Evolutionary conservation across 2,797 vertebrate genomes (phyloP).

Genomic region (Gymnothorax javanicus): DNA sequence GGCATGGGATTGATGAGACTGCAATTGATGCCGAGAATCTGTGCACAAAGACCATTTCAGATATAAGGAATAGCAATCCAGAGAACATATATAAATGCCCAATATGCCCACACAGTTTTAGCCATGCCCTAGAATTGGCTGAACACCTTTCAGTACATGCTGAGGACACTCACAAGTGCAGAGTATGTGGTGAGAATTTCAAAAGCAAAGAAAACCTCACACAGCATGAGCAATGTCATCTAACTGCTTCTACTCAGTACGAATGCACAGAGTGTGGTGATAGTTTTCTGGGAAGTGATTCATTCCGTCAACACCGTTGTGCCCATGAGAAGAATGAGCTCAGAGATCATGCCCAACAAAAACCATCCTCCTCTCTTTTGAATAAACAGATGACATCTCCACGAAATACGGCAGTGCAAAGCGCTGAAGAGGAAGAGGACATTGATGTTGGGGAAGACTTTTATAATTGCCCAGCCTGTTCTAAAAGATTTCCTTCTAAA

Average conservation of each 20-base stretch:
- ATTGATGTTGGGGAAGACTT: conserved; percentile 75
- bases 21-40: conserved; percentile 19
- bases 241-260: conserved; percentile 59
- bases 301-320: conserved; percentile 69
- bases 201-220: conserved; percentile 53
- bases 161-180: conserved; percentile 53
- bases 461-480: conserved; percentile 64
- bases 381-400: background rate
- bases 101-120: conserved; percentile 66
- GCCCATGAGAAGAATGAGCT: conserved; percentile 33
- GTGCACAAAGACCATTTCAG: background rate
- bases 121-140: conserved; percentile 59
- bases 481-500: conserved; percentile 68
- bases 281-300: conserved; percentile 61
- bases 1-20: conserved; percentile 51
- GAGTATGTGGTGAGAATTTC: conserved; percentile 60
- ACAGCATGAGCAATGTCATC: conserved; percentile 58
- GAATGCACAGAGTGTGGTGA: conserved; percentile 70
- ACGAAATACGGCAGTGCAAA: conserved; percentile 13
- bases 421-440: conserved; percentile 63
- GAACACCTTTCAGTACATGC: conserved; percentile 68
- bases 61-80: conserved; percentile 25
- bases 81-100: conserved; percentile 66
- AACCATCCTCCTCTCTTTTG: conserved; percentile 28
- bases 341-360: conserved; percentile 29